Conservation (phyloP, 92 coral and sea anemone species). For the Metridium senile region DNA sequence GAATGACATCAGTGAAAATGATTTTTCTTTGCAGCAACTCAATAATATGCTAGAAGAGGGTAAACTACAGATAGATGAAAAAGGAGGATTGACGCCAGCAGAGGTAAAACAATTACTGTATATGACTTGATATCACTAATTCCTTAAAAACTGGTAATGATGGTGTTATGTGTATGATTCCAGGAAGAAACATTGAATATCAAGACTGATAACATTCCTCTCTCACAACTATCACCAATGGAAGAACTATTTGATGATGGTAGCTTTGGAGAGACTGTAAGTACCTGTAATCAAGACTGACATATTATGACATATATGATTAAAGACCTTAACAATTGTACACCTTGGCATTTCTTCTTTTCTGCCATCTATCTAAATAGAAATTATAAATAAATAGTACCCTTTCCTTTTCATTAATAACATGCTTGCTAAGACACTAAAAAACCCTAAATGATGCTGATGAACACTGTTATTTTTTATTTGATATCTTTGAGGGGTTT, state of each 20-base stretch:
- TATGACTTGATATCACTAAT: background rate
- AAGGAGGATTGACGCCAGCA: conserved; percentile 62
- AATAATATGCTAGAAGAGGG: conserved; percentile 72
- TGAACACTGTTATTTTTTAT: too few relatives aligned
- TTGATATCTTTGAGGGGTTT: too few relatives aligned
- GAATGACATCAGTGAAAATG: too few relatives aligned
- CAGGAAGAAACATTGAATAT: conserved; percentile 10
- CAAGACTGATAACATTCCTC: background rate
- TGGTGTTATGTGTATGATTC: background rate
- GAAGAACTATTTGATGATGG: conserved; percentile 85
- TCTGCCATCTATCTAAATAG: too few relatives aligned
- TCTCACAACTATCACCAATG: conserved; percentile 62
- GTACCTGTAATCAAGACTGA: conserved; percentile 7
- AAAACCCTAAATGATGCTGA: too few relatives aligned
- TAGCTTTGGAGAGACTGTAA: conserved; percentile 88
- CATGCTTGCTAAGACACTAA: too few relatives aligned
- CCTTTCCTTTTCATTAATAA: too few relatives aligned
- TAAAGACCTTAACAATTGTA: background rate
- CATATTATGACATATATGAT: background rate
- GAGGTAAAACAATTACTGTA: conserved; percentile 49
- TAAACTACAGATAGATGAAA: conserved; percentile 80
- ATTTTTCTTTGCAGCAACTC: conserved; percentile 77
- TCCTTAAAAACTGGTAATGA: too few relatives aligned
- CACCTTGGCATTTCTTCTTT: too few relatives aligned
- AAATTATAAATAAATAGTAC: too few relatives aligned